Evolutionary conservation across 2,113 vertebrate species (phyloP), one percentile per base, ranked within the genome.

Genomic region (Prinia subflava): DNA sequence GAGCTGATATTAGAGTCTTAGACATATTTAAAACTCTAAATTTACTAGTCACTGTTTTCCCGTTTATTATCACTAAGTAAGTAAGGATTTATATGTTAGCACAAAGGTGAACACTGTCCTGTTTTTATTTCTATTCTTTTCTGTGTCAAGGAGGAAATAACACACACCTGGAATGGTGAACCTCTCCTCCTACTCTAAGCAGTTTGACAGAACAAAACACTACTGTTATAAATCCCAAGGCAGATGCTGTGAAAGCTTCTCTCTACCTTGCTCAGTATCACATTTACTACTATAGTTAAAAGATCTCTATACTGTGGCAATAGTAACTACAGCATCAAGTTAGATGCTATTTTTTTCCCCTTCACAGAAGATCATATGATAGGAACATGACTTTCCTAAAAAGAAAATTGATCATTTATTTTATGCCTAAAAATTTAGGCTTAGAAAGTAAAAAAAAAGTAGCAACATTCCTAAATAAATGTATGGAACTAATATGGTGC

Each of bases 141-240:
- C 84, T 85, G 41, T 89, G 73, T 92, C 64, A 81, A 78, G 76
- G 31, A 93, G 83, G 85, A 95, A 96, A 83, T 93, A 93, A 75
- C 44, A 73, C 11, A 14, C 79, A 93, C 79, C 79, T 94, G 93
- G 85, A 95, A 88, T 88, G 28, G 28, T 39, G 80, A 95, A 83
- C 67, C 59, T 95, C 63, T 67, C 28, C 85, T 74, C 62, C 59
- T 83, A 56, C 31, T 78, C 68, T 44, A 59, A 81, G 64, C 18
- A 67, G 30, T 77, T 83, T 70, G 53, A 85, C 80, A 89, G 87
- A 94, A 88, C 60, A 94, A 86, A 87, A 56, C 50, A 62, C 50
- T 93, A 67, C 67, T 87, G 75, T 83, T 92, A 78, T 30, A 94
- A 92, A 95, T 87, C 68, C 76, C 64, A 81, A 46, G 47, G 41